These are phyloP conservation scores for Drosophila atripex DNA, from an alignment of 2,888 invertebrate species.

Conservation along the genomic window DNA sequence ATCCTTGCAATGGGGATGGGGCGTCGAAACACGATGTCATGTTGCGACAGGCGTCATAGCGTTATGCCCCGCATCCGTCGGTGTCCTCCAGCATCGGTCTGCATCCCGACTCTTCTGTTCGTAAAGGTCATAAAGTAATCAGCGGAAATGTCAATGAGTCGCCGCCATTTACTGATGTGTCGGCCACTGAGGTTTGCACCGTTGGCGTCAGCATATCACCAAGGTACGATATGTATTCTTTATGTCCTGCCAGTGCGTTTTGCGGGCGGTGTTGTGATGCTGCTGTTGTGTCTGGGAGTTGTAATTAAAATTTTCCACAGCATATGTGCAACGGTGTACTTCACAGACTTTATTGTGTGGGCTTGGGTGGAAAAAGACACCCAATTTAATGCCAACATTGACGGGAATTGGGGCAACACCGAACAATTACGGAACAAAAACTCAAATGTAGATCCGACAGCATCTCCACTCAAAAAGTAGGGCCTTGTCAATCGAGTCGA, in stretches of 20 bases:
- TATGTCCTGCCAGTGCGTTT: slow-evolving; percentile 32
- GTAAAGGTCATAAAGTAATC: slow-evolving; percentile 73
- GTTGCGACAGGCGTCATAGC: slow-evolving; percentile 66
- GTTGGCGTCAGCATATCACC: slow-evolving; percentile 34
- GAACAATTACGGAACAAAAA: slow-evolving; percentile 9
- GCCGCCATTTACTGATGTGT: slow-evolving; percentile 78
- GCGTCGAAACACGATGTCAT: slow-evolving; percentile 71
- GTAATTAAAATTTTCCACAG: slow-evolving; percentile 74
- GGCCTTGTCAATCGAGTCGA: slow-evolving; percentile 8
- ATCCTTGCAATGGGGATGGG: slow-evolving; percentile 11
- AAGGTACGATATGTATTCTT: slow-evolving; percentile 43
- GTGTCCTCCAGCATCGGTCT: slow-evolving; percentile 8
- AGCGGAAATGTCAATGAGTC: slow-evolving; percentile 80
- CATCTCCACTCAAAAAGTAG: slow-evolving; percentile 13
- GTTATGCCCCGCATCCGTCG: slow-evolving; percentile 38
- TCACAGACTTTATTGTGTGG: slow-evolving; percentile 59
- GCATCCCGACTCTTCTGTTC: slow-evolving; percentile 36
- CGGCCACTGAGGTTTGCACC: slow-evolving; percentile 72
- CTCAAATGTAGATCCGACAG: not conserved
- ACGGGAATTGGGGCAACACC: slow-evolving; percentile 24
- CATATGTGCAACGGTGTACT: slow-evolving; percentile 61
- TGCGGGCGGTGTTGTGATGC: slow-evolving; percentile 40
- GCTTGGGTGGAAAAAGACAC: slow-evolving; percentile 45
- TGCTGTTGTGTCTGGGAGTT: slow-evolving; percentile 52
- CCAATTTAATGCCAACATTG: slow-evolving; percentile 59